Evolutionary conservation across 2,113 vertebrate genomes (phyloP), one percentile per base, ranked within the genome.

Genomic region (Macroglossus sobrinus): DNA sequence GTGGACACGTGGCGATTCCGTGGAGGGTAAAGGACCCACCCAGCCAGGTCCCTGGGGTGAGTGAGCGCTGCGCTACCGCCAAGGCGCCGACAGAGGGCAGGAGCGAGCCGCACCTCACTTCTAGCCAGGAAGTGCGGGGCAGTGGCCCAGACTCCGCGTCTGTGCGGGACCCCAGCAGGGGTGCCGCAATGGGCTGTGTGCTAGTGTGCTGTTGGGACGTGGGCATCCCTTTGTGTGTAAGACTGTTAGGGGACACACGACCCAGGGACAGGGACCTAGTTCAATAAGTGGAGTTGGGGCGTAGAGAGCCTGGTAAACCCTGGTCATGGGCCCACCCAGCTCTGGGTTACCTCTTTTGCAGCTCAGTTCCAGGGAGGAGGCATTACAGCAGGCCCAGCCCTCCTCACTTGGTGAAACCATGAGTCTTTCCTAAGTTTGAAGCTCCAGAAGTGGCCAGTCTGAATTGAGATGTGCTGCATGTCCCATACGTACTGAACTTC

Each of bases 61-160:
- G 18, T 0, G 55, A 40, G 55, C 28, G 14, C 61, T 96, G 95
- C 80, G 12, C 96, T 94, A 87, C 93, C 68, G 13, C 0, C 71
- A 18, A 45, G 55, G 38, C 16, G 95, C 99, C 99, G 98, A 99
- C 96, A 99, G 99, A 99, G 99, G 99, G 99, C 99, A 99, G 99
- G 99, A 99, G 98, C 98, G 98, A 82, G 98, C 99, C 97, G 97
- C 97, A 96, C 91, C 97, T 98, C 89, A 7, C 79, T 3, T 8
- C 74, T 74, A 4, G 68, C 21, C 21, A 4, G 7, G 22, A 57
- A 57, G 13, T 9, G 3, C 50, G 3, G 40, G 3, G 50, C 22
- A 10, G 19, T 10, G 1, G 38, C 40, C 0, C 16, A 5, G 24
- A 47, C 12, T 3, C 50, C 3, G 7, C 11, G 1, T 45, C 10